Percentiles rank a stretch among this genome's conserved stretches.
phyloP scores from a whole-genome alignment of 2,113 vertebrate species.

The Abramis brama region DNA sequence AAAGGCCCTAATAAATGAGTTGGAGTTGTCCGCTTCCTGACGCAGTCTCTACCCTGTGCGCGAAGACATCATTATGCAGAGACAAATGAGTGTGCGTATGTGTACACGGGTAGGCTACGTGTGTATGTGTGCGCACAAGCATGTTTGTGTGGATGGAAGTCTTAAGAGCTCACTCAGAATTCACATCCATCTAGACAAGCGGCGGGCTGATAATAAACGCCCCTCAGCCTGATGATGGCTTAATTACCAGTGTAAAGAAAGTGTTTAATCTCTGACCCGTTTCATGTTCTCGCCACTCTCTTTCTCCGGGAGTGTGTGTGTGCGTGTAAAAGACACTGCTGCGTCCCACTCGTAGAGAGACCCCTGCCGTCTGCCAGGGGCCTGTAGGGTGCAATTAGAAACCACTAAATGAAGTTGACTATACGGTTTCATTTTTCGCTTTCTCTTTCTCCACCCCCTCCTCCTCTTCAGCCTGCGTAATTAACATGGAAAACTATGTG shows the following conservation, averaged over 20 bases:
- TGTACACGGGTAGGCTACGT: neutral
- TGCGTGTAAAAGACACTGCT: constrained; percentile 50
- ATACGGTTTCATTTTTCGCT: constrained; percentile 57
- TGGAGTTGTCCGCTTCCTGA: constrained; percentile 53
- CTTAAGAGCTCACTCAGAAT: constrained; percentile 54
- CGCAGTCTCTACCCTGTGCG: constrained; percentile 48
- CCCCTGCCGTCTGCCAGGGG: constrained; percentile 51
- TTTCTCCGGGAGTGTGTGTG: constrained; percentile 45
- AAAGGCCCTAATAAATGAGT: constrained; percentile 59
- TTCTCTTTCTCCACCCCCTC: constrained; percentile 48
- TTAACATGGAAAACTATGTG: constrained; percentile 54
- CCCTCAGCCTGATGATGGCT: constrained; percentile 56
- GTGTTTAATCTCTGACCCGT: constrained; percentile 65
- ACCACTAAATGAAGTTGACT: constrained; percentile 60
- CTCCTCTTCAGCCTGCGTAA: constrained; percentile 51
- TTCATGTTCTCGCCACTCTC: constrained; percentile 54
- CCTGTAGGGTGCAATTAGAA: constrained; percentile 64
- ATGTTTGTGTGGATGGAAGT: constrained; percentile 40
- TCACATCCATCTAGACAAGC: constrained; percentile 54
- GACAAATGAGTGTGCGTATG: constrained; percentile 49
- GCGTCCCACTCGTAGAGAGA: constrained; percentile 55
- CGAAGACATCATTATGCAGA: constrained; percentile 56
- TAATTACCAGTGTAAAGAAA: constrained; percentile 63
- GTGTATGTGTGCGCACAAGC: neutral
- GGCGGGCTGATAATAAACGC: constrained; percentile 54